Evolutionary conservation across 2,888 invertebrate species (phyloP), one percentile per base, ranked within the genome.

Genomic region (Subacronicta megacephala): DNA sequence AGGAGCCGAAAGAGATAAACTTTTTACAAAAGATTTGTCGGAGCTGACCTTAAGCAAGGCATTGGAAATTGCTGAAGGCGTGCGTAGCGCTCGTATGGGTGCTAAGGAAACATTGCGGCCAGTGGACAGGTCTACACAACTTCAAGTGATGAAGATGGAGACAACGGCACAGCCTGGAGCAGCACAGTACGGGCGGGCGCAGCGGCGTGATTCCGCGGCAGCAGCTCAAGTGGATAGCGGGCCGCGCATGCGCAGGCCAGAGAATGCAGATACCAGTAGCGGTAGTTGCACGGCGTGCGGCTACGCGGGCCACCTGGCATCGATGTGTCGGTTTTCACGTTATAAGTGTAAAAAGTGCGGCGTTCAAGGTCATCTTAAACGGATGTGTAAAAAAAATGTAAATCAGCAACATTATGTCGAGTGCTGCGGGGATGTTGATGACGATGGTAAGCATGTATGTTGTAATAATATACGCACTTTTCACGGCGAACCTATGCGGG

Each of bases 281-380:
- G 20, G 13, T 7, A 17, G 29, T 0, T 29, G 47, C 29, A 17
- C 46, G 6, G 46, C 37, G 2, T 47, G 37, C 29, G 47, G 37
- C 7, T 37, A 29, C 17, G 3, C 37, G 6, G 37, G 37, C 1
- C 46, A 46, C 12, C 37, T 17, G 3, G 23, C 36, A 37, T 46
- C 46, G n/a, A n/a, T n/a, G n/a, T 52, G 43, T 31, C 42, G 43
- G 1, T 44, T 43, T 16, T 36, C 10, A n/a, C 41, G 42, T 3
- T 52, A 52, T 37, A 43, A 15, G 9, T 44, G 52, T 10, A 26
- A 29, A 23, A 43, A 36, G 26, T 52, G 52, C 15, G 43, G 52
- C 18, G 35, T 18, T 20, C 29, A 40, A 29, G 47, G 47, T 1
- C 47, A 49, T 18, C 31, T 49, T 10, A 40, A 38, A 10, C 29